Evolutionary conservation across 1,140 invertebrate species (phyloP).

Genomic region (Apis mellifera): Amel_HAv3.1 CM009940.2:3390501-3391000

Average conservation of each 20-base stretch:
- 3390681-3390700: not conserved
- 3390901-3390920: too few relatives aligned
- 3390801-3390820: too few relatives aligned
- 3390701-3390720: not conserved
- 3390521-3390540: not conserved
- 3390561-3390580: not conserved
- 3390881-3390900: too few relatives aligned
- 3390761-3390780: too few relatives aligned
- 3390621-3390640: not conserved
- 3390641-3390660: not conserved
- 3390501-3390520: not conserved
- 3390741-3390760: not conserved
- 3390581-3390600: constrained; percentile 20
- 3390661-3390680: not conserved
- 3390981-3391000: too few relatives aligned
- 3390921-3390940: too few relatives aligned
- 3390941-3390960: too few relatives aligned
- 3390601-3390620: not conserved
- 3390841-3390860: too few relatives aligned
- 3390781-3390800: not conserved
- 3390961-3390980: too few relatives aligned
- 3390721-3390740: not conserved
- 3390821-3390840: too few relatives aligned
- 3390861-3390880: too few relatives aligned
- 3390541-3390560: constrained; percentile 1